Conservation (phyloP, 2,888 invertebrate genomes). For the Euphydryas editha region DNA sequence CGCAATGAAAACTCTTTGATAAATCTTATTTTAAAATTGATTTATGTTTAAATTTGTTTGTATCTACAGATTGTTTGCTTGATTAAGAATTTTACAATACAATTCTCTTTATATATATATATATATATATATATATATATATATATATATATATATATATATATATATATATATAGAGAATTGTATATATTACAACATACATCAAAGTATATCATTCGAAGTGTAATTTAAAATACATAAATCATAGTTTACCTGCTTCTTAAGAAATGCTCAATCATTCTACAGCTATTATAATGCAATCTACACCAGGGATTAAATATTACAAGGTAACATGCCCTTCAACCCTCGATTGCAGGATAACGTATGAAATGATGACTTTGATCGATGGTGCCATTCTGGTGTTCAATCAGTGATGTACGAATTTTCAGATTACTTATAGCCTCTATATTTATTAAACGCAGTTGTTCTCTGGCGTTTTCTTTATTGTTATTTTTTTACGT, state of each 20-base stretch:
- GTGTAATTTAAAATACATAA: constrained; percentile 41
- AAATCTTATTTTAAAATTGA: background rate
- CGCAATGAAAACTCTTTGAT: constrained; percentile 6
- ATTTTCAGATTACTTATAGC: background rate
- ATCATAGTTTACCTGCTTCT: constrained; percentile 46
- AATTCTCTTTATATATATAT: too few relatives aligned
- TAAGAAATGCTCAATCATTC: constrained; percentile 59
- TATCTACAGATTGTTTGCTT: too few relatives aligned
- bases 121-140: too few relatives aligned
- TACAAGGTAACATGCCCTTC: constrained; percentile 51
- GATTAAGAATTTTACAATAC: too few relatives aligned
- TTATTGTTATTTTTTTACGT: too few relatives aligned
- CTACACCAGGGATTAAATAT: constrained; percentile 60
- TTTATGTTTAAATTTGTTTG: background rate
- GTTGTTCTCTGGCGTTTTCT: too few relatives aligned
- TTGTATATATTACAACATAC: background rate
- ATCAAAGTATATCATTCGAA: constrained; percentile 1
- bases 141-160: too few relatives aligned
- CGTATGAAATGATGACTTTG: constrained; percentile 57
- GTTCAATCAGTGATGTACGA: constrained; percentile 5
- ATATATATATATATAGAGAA: background rate
- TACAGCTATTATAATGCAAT: constrained; percentile 58
- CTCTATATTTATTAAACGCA: too few relatives aligned
- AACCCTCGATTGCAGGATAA: constrained; percentile 40
- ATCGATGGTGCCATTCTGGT: constrained; percentile 53